Evolutionary conservation across 2,113 vertebrate genomes (phyloP), one percentile per base, ranked within the genome.

Genomic region (Caloenas nicobarica): DNA sequence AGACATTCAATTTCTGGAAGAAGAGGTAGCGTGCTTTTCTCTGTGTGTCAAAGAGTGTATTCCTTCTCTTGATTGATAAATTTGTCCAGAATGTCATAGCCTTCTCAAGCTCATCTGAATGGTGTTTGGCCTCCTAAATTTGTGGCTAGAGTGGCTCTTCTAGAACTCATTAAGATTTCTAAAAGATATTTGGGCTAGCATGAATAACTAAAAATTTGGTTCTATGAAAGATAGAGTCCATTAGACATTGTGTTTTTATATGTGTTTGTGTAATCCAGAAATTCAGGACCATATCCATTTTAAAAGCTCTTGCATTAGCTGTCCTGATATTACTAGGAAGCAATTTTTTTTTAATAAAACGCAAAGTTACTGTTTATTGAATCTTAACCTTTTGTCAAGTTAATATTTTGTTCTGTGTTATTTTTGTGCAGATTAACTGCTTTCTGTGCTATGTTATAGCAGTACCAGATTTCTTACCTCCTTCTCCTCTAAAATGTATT

Each of bases 21-120:
- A 83, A 86, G 18, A 54, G 13, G 7, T 15, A 33, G 7, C 1
- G 0, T 7, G 11, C 7, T 77, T 89, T 73, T 58, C 15, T 57
- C 24, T 70, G 4, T 36, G 8, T 65, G 44, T 28, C 0, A 0
- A 70, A 60, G 5, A 73, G 18, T n/a, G 22, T 31, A 48, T 61
- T 57, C 21, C 22, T 81, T 58, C 6, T 38, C 40, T 33, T 24
- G 50, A 72, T 3, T 65, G 72, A 70, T 57, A 58, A 36, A 54
- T 69, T 53, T 53, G 5, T 61, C 36, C 18, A 61, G 38, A 76
- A 61, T 61, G 26, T 13, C 21, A 11, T 10, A 80, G 48, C 9
- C 29, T 88, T 70, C 68, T 88, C 42, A 50, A 36, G 22, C 4
- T 89, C 17, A 73, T 46, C 29, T 2, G 5, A 17, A 72, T 2